Evolutionary conservation across 64 coral and sea anemone genomes (phyloP).

Genomic region (Pachyseris speciosa): DNA sequence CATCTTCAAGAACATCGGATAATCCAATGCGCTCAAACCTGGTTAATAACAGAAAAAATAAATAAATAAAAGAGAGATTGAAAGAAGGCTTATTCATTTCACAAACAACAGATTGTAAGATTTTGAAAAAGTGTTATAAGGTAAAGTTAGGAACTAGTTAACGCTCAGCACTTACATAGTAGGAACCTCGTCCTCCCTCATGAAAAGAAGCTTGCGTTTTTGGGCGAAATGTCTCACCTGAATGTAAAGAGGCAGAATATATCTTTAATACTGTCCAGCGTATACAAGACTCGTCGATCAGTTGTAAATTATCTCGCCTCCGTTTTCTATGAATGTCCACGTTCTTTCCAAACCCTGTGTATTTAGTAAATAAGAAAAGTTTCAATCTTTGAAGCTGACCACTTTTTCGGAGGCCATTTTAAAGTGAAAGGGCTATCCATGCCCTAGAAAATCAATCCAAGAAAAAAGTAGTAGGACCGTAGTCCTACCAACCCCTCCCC

Average conservation of each 20-base stretch:
- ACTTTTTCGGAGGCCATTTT: too few relatives aligned
- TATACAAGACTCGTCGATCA: too few relatives aligned
- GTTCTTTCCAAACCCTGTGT: too few relatives aligned
- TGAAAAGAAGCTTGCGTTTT: conserved; percentile 53
- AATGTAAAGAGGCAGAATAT: not conserved
- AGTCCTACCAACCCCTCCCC: too few relatives aligned
- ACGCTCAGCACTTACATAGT: conserved; percentile 24
- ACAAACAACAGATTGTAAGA: not conserved
- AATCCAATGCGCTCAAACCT: conserved; percentile 7
- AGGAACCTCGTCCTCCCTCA: conserved; percentile 58
- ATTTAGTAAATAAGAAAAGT: too few relatives aligned
- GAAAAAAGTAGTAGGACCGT: too few relatives aligned
- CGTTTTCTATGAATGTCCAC: too few relatives aligned
- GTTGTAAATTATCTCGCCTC: too few relatives aligned
- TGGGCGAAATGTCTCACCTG: conserved; percentile 32
- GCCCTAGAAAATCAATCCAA: too few relatives aligned
- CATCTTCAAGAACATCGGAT: not conserved
- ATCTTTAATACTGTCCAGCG: not conserved
- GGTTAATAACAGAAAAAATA: not conserved
- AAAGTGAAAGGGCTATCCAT: too few relatives aligned
- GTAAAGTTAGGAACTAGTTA: not conserved
- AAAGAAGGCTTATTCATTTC: too few relatives aligned
- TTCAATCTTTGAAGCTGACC: too few relatives aligned
- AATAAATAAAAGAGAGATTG: not conserved
- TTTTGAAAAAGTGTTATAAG: not conserved